These are phyloP conservation scores for Trogon melanurus DNA, from an alignment of 2,113 vertebrate species.

Conservation along the genomic window DNA sequence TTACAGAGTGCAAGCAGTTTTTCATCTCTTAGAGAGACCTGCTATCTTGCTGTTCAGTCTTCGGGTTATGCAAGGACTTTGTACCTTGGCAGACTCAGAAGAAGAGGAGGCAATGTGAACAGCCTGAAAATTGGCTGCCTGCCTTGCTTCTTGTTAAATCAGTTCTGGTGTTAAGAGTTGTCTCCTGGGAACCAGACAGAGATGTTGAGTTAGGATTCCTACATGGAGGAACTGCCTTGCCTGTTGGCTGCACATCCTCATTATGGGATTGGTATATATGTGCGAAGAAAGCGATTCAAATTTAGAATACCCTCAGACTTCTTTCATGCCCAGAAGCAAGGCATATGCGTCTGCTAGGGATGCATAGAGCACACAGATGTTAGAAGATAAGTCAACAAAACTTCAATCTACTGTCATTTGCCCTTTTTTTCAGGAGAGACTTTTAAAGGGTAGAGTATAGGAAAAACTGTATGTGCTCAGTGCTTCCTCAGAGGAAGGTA, in stretches of 20 bases:
- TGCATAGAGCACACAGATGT: neutral
- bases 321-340: neutral
- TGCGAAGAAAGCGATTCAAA: neutral
- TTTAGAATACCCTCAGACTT: constrained; percentile 20
- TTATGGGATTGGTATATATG: neutral
- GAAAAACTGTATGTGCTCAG: neutral
- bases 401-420: neutral
- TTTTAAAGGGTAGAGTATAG: neutral
- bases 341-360: neutral
- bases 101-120: constrained; percentile 19
- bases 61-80: constrained; percentile 55
- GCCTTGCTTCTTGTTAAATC: constrained; percentile 16
- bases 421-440: neutral
- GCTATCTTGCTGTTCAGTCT: neutral
- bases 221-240: neutral
- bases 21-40: neutral
- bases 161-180: neutral
- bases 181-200: constrained; percentile 52
- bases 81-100: constrained; percentile 43
- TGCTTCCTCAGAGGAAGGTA: neutral
- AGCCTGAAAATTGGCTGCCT: constrained; percentile 56
- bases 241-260: constrained; percentile 6
- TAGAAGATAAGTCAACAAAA: neutral
- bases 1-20: neutral
- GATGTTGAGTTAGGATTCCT: constrained; percentile 27